phyloP scores from a whole-genome alignment of 2,797 vertebrate species.

The Geotrypetes seraphini region DNA sequence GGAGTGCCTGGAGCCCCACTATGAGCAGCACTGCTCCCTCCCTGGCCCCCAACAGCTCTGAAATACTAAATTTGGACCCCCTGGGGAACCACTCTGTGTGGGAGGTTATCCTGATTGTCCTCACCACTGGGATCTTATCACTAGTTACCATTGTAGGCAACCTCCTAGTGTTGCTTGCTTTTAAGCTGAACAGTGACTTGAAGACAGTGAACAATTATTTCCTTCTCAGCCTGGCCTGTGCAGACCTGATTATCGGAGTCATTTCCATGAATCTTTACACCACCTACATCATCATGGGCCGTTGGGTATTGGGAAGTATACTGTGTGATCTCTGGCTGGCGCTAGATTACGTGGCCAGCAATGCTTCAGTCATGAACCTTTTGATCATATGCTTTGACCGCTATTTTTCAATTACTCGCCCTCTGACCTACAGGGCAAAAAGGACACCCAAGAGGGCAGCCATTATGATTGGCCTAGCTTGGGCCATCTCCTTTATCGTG shows the following conservation, averaged over 20 bases:
- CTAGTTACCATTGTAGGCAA: constrained; percentile 62
- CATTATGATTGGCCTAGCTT: constrained; percentile 56
- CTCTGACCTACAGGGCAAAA: constrained; percentile 60
- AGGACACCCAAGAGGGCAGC: constrained; percentile 54
- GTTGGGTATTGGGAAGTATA: constrained; percentile 54
- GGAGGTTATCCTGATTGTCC: constrained; percentile 54
- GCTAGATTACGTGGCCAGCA: constrained; percentile 67
- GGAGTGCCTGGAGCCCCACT: neutral
- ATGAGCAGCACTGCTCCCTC: constrained; percentile 9
- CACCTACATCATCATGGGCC: constrained; percentile 62
- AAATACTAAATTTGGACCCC: constrained; percentile 12
- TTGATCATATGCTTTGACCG: constrained; percentile 69
- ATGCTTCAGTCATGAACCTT: constrained; percentile 69
- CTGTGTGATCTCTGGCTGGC: constrained; percentile 67
- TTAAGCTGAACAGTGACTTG: constrained; percentile 63
- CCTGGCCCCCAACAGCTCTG: constrained; percentile 11
- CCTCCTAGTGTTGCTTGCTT: constrained; percentile 58
- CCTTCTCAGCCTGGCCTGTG: constrained; percentile 62
- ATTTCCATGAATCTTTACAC: constrained; percentile 72
- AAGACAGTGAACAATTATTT: constrained; percentile 69
- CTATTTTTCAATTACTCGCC: constrained; percentile 64
- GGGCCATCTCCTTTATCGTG: constrained; percentile 60
- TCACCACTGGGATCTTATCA: constrained; percentile 54
- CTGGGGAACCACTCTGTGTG: constrained; percentile 46
- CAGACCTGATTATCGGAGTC: constrained; percentile 61